Conservation (phyloP, 2,797 vertebrate genomes). For the Notolepis coatsorum region DNA sequence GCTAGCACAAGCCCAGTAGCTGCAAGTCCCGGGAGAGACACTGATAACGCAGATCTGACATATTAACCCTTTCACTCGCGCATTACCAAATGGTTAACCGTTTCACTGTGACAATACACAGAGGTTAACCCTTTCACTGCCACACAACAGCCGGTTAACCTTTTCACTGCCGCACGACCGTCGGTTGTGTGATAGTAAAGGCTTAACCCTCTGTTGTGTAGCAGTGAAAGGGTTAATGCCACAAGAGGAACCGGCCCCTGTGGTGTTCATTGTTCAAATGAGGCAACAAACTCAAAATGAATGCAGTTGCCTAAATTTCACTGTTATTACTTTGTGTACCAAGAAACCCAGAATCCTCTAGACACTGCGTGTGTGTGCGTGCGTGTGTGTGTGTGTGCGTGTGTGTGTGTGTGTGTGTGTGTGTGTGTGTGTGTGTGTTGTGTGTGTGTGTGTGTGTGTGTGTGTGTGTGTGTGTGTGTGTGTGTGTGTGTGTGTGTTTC, state of each 20-base stretch:
- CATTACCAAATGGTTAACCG: too few relatives aligned
- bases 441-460: constrained; percentile 53
- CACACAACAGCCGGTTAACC: too few relatives aligned
- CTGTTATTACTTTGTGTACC: constrained; percentile 74
- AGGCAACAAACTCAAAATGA: constrained; percentile 69
- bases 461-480: background rate
- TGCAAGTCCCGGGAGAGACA: too few relatives aligned
- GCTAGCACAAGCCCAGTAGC: too few relatives aligned
- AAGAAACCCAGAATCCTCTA: constrained; percentile 76
- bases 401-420: constrained; percentile 18
- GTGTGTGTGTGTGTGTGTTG: constrained; percentile 37
- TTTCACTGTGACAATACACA: too few relatives aligned
- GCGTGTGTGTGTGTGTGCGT: constrained; percentile 29
- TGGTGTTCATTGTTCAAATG: constrained; percentile 52
- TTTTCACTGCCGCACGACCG: too few relatives aligned
- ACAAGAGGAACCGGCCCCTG: constrained; percentile 55
- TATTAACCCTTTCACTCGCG: too few relatives aligned
- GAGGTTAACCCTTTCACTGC: too few relatives aligned
- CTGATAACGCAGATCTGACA: too few relatives aligned
- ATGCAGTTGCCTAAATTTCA: constrained; percentile 70
- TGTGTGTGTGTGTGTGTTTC: constrained; percentile 78
- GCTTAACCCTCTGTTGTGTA: too few relatives aligned
- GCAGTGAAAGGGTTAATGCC: too few relatives aligned
- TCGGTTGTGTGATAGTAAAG: too few relatives aligned
- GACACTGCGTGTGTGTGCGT: background rate